phyloP scores from a whole-genome alignment of 2,888 invertebrate species.

The Carcina quercana region DNA sequence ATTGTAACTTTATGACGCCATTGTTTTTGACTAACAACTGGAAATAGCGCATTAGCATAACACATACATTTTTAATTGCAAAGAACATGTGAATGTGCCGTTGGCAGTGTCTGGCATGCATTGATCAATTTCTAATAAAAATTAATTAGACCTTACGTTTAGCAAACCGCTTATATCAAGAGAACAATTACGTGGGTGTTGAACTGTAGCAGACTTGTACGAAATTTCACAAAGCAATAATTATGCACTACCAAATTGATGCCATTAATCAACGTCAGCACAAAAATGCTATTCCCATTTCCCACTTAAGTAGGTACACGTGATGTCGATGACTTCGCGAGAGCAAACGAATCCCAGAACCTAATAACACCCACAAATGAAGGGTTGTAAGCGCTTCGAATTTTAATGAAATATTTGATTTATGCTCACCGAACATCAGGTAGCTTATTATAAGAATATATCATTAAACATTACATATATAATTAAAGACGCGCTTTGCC shows the following conservation, averaged over 20 bases:
- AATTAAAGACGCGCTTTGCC: constrained; percentile 67
- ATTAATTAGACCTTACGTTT: too few relatives aligned
- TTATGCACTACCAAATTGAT: constrained; percentile 22
- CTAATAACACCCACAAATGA: constrained; percentile 57
- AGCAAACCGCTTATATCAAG: too few relatives aligned
- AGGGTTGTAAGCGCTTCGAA: constrained; percentile 61
- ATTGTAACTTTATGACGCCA: too few relatives aligned
- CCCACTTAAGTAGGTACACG: constrained; percentile 36
- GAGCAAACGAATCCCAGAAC: constrained; percentile 39
- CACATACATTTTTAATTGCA: too few relatives aligned
- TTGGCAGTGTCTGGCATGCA: too few relatives aligned
- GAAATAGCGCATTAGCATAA: too few relatives aligned
- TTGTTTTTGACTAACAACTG: too few relatives aligned
- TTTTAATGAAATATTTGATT: constrained; percentile 75
- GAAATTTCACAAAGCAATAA: not conserved
- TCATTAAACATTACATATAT: constrained; percentile 73
- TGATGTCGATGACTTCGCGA: constrained; percentile 44
- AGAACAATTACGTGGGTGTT: too few relatives aligned
- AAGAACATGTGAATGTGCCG: too few relatives aligned
- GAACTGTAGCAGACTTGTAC: too few relatives aligned
- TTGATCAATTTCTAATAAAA: too few relatives aligned
- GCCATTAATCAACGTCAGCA: constrained; percentile 37
- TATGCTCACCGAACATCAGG: constrained; percentile 66
- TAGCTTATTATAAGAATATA: constrained; percentile 74
- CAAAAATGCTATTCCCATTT: constrained; percentile 48